These are phyloP conservation scores for Axinella damicornis DNA, from an alignment of 37 sponge, comb jelly and placozoan species.

Conservation along the genomic window DNA sequence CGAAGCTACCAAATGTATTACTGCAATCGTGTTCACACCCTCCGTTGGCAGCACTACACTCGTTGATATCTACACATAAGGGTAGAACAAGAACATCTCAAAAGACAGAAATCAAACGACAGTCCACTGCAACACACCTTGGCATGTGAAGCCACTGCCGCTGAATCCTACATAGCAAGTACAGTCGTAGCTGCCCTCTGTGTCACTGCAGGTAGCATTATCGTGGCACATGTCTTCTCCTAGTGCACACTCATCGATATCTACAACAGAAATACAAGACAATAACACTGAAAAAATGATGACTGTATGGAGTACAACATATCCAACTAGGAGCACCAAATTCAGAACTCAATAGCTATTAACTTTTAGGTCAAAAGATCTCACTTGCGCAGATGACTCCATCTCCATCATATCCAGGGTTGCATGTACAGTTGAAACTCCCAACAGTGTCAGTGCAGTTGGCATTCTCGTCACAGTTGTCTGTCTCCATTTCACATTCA, in stretches of 20 bases:
- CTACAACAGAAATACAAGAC: background rate
- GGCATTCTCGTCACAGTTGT: constrained; percentile 22
- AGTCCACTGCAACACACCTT: background rate
- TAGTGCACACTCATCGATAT: constrained; percentile 18
- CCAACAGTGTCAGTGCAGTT: constrained; percentile 22
- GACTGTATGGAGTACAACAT: background rate
- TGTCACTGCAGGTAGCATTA: constrained; percentile 25
- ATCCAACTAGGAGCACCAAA: background rate
- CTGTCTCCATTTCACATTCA: background rate
- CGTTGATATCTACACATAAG: constrained; percentile 50
- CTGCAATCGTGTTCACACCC: constrained; percentile 47
- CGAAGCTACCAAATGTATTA: constrained; percentile 14
- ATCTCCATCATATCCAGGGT: constrained; percentile 26
- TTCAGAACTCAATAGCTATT: no score
- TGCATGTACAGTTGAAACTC: constrained; percentile 18
- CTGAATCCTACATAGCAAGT: constrained; percentile 24
- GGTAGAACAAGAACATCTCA: no score
- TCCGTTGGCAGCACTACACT: constrained; percentile 53
- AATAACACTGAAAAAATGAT: background rate
- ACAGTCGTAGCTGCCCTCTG: constrained; percentile 19
- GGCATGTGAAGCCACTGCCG: constrained; percentile 23
- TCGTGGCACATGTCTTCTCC: background rate
- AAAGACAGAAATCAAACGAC: no score
- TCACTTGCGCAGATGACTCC: constrained; percentile 4
- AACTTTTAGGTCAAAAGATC: no score